Evolutionary conservation across 2,888 invertebrate genomes (phyloP).

Genomic region (Pherbina coryleti): DNA sequence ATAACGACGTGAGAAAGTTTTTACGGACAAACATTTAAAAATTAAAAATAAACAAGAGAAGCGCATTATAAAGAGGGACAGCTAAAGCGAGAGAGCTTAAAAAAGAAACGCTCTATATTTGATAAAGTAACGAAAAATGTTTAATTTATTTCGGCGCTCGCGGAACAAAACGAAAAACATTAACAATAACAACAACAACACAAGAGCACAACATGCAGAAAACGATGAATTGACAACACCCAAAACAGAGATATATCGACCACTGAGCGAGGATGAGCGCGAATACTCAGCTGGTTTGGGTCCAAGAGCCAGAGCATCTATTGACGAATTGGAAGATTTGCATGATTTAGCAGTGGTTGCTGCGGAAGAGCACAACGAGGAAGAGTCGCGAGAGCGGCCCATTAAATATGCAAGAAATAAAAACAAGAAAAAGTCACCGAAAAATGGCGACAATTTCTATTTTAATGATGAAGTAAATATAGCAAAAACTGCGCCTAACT

Average conservation of each 20-base stretch:
- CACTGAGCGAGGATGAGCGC: slow-evolving; percentile 49
- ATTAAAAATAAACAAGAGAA: not conserved
- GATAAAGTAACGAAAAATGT: slow-evolving; percentile 54
- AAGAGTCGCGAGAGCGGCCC: slow-evolving; percentile 1
- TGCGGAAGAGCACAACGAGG: not conserved
- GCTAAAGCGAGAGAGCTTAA: slow-evolving; percentile 22
- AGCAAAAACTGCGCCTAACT: slow-evolving; percentile 59
- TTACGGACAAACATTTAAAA: not conserved
- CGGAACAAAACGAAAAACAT: slow-evolving; percentile 54
- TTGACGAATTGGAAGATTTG: slow-evolving; percentile 54
- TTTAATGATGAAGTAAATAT: slow-evolving; percentile 55
- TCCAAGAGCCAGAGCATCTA: slow-evolving; percentile 25
- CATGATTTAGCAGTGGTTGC: slow-evolving; percentile 48
- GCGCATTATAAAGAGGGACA: slow-evolving; percentile 4
- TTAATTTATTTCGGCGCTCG: slow-evolving; percentile 62
- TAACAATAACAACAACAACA: not conserved
- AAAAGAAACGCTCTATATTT: slow-evolving; percentile 29
- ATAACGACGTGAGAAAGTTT: not conserved
- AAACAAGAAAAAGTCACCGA: not conserved
- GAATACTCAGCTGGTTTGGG: not conserved
- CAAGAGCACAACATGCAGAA: not conserved
- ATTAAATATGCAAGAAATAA: slow-evolving; percentile 39
- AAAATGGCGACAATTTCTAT: slow-evolving; percentile 29
- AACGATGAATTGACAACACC: not conserved
- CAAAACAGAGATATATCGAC: slow-evolving; percentile 45